phyloP scores from a whole-genome alignment of 1,140 invertebrate species.

The Zophobas morio region DNA sequence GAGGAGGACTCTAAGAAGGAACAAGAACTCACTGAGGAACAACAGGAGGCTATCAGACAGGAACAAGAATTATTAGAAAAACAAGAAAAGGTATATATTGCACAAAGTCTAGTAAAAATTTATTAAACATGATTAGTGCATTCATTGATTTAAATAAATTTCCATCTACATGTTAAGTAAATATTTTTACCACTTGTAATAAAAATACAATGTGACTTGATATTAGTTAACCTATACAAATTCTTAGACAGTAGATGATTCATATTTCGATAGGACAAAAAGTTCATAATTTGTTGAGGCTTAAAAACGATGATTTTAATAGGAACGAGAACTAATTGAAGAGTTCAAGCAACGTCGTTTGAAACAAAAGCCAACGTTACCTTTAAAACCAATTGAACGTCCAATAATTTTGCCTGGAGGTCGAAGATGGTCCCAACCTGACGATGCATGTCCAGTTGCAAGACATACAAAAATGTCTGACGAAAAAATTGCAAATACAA shows the following conservation, averaged over 20 bases:
- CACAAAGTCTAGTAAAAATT: no score
- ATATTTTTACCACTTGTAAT: no score
- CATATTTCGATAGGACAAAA: no score
- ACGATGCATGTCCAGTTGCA: constrained; percentile 72
- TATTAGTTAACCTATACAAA: no score
- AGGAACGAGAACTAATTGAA: constrained; percentile 41
- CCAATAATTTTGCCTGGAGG: constrained; percentile 78
- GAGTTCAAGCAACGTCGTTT: constrained; percentile 48
- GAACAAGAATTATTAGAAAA: constrained; percentile 54
- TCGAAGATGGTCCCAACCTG: constrained; percentile 80
- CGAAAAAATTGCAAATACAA: constrained; percentile 81
- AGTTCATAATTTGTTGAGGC: background rate
- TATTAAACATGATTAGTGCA: no score
- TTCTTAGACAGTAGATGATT: no score
- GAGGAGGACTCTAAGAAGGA: constrained; percentile 21
- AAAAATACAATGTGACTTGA: no score
- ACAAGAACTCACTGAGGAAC: constrained; percentile 49
- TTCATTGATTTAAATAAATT: no score
- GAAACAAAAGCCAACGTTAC: constrained; percentile 49
- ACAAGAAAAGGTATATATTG: constrained; percentile 55
- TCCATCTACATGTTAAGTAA: no score
- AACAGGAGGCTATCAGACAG: constrained; percentile 33
- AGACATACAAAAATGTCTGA: constrained; percentile 74
- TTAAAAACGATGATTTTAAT: background rate
- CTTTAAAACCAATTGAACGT: constrained; percentile 61